Evolutionary conservation across 2,113 vertebrate genomes (phyloP).

Genomic region (Chloroceryle aenea): DNA sequence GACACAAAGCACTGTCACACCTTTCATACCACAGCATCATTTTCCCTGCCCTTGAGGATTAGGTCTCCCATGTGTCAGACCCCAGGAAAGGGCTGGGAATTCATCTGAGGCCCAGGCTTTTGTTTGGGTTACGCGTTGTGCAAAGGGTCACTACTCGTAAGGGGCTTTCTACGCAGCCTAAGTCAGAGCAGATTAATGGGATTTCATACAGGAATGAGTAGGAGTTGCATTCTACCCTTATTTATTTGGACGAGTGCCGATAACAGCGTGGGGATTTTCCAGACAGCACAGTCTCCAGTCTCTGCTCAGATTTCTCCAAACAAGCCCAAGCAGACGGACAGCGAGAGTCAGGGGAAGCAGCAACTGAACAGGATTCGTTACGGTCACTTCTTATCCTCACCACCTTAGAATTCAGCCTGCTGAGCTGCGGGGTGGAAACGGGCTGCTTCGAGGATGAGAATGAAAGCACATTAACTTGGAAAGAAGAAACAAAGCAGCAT

Average conservation of each 20-base stretch:
- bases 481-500: background rate
- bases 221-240: constrained; percentile 18
- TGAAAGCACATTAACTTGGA: background rate
- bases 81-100: background rate
- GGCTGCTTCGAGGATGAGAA: background rate
- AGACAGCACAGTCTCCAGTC: background rate
- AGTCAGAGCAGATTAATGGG: background rate
- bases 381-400: background rate
- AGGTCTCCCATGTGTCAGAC: background rate
- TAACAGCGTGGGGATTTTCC: constrained; percentile 27
- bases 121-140: background rate
- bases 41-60: background rate
- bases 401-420: accelerated
- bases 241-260: background rate
- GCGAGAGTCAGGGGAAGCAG: accelerated
- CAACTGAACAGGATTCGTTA: background rate
- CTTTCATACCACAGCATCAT: background rate
- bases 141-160: background rate
- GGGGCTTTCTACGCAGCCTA: background rate
- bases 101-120: constrained; percentile 24
- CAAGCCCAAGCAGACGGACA: background rate
- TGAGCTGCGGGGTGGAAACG: background rate
- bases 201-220: background rate
- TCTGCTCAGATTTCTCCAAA: background rate
- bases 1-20: accelerated